Base-by-base conservation (phyloP, 2,888 invertebrate species). In the Syrista parreyssii region DNA sequence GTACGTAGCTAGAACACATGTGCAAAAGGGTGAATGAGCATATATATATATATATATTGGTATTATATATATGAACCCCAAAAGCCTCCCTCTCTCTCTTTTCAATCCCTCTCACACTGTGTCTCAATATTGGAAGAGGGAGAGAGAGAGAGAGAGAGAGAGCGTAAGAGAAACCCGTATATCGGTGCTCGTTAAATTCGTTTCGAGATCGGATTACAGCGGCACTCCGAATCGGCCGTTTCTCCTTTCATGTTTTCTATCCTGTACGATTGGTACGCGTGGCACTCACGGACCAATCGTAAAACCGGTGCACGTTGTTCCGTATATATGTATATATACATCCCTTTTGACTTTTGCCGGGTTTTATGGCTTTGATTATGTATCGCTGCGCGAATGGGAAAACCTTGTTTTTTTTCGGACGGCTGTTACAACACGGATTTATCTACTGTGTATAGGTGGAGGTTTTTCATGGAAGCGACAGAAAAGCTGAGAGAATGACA, bases 61-160 rank as follows among this genome's bases (percentile, higher is more conserved):
- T 15, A 1, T 15, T 55, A 23, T 23, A 36, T 35, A 69, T 75
- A 69, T 31, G 1, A 9, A 15, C 9, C 55, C 55, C 55, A 23
- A 55, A 55, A 55, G 23, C 23, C 9, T 1, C 40, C 6, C 23
- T 11, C 35, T 12, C 36, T 71, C 78, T 78, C 73, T 69, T 69
- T 68, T 69, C 73, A 75, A 73, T 36, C 76, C 74, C 68, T 77
- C 76, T 35, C 82, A 82, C 85, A 85, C 83, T 84, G 83, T 82
- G 80, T 75, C 79, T 79, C 77, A 78, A 78, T 75, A 76, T 78
- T 77, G 69, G 73, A 35, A 68, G 69, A 75, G 79, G 75, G 76
- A 76, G 78, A 36, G n/a, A 68, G 73, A 76, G 81, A 80, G 73
- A 76, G 76, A 32, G 40, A 72, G 75, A 77, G 81, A 79, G 71